phyloP scores from a whole-genome alignment of 2,888 invertebrate species.

The Octodonta nipae region DNA sequence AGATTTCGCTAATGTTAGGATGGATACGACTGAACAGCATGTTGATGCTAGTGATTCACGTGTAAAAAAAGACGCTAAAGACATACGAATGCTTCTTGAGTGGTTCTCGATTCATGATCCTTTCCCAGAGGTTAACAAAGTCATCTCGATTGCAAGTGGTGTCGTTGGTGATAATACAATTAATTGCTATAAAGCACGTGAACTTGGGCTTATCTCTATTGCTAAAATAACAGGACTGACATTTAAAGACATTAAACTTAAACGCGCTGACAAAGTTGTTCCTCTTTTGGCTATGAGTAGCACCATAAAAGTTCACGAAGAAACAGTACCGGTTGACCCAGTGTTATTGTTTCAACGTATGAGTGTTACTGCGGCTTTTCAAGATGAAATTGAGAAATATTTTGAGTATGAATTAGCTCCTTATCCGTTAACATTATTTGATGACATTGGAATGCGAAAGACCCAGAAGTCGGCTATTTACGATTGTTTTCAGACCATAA shows the following conservation, averaged over 20 bases:
- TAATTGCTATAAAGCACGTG: constrained; percentile 6
- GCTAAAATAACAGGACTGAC: constrained; percentile 5
- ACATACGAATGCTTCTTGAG: constrained; percentile 19
- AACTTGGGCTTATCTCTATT: constrained; percentile 5
- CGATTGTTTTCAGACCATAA: constrained; percentile 7
- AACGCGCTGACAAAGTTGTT: not conserved
- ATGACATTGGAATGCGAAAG: constrained; percentile 9
- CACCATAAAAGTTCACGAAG: not conserved
- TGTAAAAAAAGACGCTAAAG: constrained; percentile 21
- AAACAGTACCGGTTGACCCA: not conserved
- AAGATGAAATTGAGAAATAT: not conserved
- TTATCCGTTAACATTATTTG: constrained; percentile 1
- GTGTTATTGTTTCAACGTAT: constrained; percentile 1
- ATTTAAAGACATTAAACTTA: not conserved
- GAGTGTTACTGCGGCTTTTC: not conserved
- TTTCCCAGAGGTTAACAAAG: constrained; percentile 5
- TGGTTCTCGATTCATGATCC: constrained; percentile 7
- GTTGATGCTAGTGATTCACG: constrained; percentile 27
- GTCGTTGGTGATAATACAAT: constrained; percentile 8
- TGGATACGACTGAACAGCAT: constrained; percentile 8
- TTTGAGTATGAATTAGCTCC: too few relatives aligned
- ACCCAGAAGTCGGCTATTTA: constrained; percentile 11
- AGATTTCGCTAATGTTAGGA: constrained; percentile 20
- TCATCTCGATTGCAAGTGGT: constrained; percentile 6
- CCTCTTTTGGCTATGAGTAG: not conserved